These are phyloP conservation scores for Julus scandinavius DNA, from an alignment of 2,888 invertebrate genomes.

Conservation along the genomic window DNA sequence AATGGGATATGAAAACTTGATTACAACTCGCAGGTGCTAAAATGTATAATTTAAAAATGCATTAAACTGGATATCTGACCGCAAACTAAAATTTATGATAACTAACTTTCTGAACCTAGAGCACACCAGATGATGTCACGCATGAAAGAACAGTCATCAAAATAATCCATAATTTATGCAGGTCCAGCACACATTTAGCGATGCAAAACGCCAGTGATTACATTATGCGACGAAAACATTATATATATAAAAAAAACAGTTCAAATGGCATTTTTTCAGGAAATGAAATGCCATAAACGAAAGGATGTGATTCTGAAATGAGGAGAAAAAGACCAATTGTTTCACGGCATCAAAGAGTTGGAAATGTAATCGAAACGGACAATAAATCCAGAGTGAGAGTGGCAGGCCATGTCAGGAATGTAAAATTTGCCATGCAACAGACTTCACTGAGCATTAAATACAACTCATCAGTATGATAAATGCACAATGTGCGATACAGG, in stretches of 20 bases:
- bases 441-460: neutral
- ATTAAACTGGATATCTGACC: neutral
- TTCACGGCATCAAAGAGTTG: neutral
- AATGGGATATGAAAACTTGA: no score
- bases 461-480: constrained; percentile 42
- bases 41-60: neutral
- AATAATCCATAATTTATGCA: neutral
- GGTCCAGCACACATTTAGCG: neutral
- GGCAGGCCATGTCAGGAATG: neutral
- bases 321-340: neutral
- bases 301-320: neutral
- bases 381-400: neutral
- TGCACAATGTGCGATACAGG: constrained; percentile 18
- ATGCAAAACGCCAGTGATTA: neutral
- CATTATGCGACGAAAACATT: neutral
- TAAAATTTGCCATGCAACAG: neutral
- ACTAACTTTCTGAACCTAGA: neutral
- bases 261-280: neutral
- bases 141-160: neutral
- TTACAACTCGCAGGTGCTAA: no score
- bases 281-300: constrained; percentile 19
- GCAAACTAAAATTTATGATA: no score
- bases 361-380: constrained; percentile 2
- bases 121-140: neutral
- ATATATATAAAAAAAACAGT: neutral